Evolutionary conservation across 1,140 invertebrate species (phyloP), one percentile per base, ranked within the genome.

Genomic region (Mycetomoellerius zeteki): DNA sequence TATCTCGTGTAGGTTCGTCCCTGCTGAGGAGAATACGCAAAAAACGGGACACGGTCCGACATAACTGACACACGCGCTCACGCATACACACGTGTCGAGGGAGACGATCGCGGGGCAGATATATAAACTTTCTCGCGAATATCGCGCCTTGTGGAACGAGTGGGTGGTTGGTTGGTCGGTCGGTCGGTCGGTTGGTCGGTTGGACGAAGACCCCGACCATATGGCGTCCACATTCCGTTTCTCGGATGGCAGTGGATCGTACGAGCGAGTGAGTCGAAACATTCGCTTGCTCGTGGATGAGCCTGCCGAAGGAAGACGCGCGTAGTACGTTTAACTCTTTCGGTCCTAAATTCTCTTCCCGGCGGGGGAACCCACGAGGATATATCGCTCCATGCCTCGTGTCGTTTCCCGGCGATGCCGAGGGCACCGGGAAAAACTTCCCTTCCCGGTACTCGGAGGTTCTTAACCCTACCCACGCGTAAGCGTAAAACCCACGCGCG

Each of bases 181-280:
- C 71, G 89, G 85, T 91, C 67, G 89, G 78, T 89, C 86, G 85
- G 86, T 89, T 81, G 87, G 86, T 73, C 16, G 52, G 58, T 65
- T 33, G 90, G 91, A 86, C 85, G 88, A 93, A 92, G 90, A 91
- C 90, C 89, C 88, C 90, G 86, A 88, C 94, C 94, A 95, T 95
- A 95, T 95, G 94, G 94, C 93, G 94, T 95, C 93, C 94, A 95
- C 94, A 95, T 95, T 95, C 94, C 94, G 93, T 94, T 87, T 89
- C 92, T 92, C 91, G 90, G 91, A 54, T 85, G 67, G 72, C 76
- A 75, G 47, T 69, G 47, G 80, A 85, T 67, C 60, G 52, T 54
- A 58, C 43, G 50, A 50, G 37, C 75, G 54, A 43, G 50, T 19
- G n/a, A 16, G 69, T 16, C 67, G 60, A 37, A 62, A 75, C 33